These are phyloP conservation scores for Parazoanthus atlanticus DNA, from an alignment of 92 coral and sea anemone genomes.

Conservation along the genomic window DNA sequence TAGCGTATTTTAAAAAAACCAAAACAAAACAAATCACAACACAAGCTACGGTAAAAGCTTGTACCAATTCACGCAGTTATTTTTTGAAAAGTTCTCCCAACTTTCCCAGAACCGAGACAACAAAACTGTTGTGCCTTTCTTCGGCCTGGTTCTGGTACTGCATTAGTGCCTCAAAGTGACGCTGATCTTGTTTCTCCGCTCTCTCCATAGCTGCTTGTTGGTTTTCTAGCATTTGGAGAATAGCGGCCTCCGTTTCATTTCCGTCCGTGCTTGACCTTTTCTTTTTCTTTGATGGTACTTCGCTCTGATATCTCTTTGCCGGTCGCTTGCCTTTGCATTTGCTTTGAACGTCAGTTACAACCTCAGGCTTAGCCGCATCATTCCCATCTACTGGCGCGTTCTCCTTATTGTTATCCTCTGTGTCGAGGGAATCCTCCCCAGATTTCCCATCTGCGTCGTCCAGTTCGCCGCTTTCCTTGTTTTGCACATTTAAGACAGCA, in stretches of 20 bases:
- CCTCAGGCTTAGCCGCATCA: conserved; percentile 36
- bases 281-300: conserved; percentile 17
- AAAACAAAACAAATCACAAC: not conserved
- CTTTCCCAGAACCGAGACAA: conserved; percentile 50
- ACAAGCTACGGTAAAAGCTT: conserved; percentile 2
- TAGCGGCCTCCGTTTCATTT: conserved; percentile 7
- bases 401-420: conserved; percentile 25
- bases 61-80: conserved; percentile 17
- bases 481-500: conserved; percentile 14
- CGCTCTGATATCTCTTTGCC: conserved; percentile 30
- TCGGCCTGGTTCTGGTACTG: conserved; percentile 48
- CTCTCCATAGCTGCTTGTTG: conserved; percentile 60
- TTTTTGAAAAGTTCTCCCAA: conserved; percentile 52
- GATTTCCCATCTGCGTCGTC: conserved; percentile 35
- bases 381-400: conserved; percentile 22
- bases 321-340: conserved; percentile 43
- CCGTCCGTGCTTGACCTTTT: conserved; percentile 33
- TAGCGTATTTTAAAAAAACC: not conserved
- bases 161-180: conserved; percentile 51
- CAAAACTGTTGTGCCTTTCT: conserved; percentile 54
- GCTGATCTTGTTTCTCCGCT: conserved; percentile 48
- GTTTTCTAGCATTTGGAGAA: conserved; percentile 31
- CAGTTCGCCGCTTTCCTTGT: conserved; percentile 36
- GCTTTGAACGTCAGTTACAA: conserved; percentile 23
- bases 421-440: conserved; percentile 32